These are phyloP conservation scores for Drosophila baimaii DNA, from an alignment of 1,140 invertebrate species.

Conservation along the genomic window DNA sequence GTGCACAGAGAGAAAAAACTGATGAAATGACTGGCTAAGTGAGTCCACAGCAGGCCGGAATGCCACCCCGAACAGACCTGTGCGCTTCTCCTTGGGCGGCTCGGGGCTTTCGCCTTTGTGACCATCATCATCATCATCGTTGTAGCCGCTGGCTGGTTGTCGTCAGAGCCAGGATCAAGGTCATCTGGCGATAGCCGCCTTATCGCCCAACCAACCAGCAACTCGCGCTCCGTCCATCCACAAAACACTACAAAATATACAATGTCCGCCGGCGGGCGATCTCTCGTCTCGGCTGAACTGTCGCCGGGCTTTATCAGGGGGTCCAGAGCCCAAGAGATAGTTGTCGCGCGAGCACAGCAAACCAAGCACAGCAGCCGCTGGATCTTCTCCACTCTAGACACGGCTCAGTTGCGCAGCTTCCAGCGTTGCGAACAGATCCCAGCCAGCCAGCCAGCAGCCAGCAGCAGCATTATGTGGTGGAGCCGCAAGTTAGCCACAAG, in stretches of 20 bases:
- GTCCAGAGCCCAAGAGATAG: constrained; percentile 48
- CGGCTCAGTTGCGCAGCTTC: constrained; percentile 41
- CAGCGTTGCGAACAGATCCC: constrained; percentile 28
- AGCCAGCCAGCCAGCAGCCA: neutral
- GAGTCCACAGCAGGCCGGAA: no score
- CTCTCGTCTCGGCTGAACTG: constrained; percentile 27
- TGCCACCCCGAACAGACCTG: no score
- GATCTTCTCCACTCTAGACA: constrained; percentile 2
- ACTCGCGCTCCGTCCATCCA: constrained; percentile 18
- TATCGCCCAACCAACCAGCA: constrained; percentile 29
- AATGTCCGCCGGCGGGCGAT: constrained; percentile 5
- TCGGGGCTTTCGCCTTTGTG: constrained; percentile 6
- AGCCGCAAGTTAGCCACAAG: constrained; percentile 48
- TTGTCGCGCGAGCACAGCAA: constrained; percentile 27
- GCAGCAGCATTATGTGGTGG: constrained; percentile 51
- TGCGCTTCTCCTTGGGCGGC: neutral
- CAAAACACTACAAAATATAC: constrained; percentile 31
- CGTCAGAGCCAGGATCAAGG: constrained; percentile 73
- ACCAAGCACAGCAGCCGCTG: neutral
- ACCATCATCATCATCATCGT: constrained; percentile 10
- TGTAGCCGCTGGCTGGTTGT: constrained; percentile 21
- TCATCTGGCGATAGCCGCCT: constrained; percentile 53
- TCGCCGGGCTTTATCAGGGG: constrained; percentile 53
- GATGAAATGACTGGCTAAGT: no score
- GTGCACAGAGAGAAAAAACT: no score